Evolutionary conservation across 35 echinoderm and acorn worm genomes (phyloP), one percentile per base, ranked within the genome.

Genomic region (Strongylocentrotus purpuratus): DNA sequence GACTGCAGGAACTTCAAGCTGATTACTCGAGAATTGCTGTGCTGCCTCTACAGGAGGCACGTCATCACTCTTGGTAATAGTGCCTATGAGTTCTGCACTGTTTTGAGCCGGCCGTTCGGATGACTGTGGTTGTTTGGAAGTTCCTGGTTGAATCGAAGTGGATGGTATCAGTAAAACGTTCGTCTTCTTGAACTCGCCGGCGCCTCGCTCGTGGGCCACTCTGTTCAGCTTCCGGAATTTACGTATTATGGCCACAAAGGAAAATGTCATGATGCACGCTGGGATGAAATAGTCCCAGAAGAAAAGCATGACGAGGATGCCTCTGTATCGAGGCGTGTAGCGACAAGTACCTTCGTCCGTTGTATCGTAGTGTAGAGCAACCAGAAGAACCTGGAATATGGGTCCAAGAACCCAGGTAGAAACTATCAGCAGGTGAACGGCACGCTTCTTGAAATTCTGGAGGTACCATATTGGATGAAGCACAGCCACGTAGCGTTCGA

Each of bases 271-370:
- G 46, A 97, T 85, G 32, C 55, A 20, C 15, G 94, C 94, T 15
- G 97, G 97, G 17, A 98, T 78, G 87, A 97, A 94, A 65, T 97
- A 98, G 9, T 96, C 95, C 94, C 95, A 96, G 12, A 98, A 47
- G 46, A 96, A 97, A 13, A 98, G 35, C 31, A 95, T 71, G 2
- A 98, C 86, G 31, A 95, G 94, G 2, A 95, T 33, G 0, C 87
- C 41, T 45, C 47, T 94, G 13, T 94, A 94, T 10, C 86, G 45
- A 32, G 86, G 58, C 8, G 25, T 88, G 22, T 94, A 61, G 10
- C 18, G 18, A 31, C 94, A 95, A 9, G 7, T 32, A 13, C 90
- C 71, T 31, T 95, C 94, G 7, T 25, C 52, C 9, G 47, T 91
- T 18, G 59, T 55, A 58, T 65, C 47, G 25, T 96, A 92, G 20